Evolutionary conservation across 2,888 invertebrate species (phyloP), one percentile per base, ranked within the genome.

Genomic region (Catocala sponsa): DNA sequence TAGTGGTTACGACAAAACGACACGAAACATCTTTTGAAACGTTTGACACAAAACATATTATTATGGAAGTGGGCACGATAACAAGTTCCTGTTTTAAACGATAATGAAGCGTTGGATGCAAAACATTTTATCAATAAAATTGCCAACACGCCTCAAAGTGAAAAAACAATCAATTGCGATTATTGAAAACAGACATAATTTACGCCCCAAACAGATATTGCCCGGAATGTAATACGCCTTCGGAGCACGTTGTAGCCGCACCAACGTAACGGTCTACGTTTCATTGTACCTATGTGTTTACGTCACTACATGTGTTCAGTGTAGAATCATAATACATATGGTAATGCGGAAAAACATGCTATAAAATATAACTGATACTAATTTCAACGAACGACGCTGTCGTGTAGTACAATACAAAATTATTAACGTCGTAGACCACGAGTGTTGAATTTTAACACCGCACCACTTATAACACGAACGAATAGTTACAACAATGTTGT

Each of bases 41-140:
- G 59, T 59, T 71, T 57, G 46, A 62, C 58, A 65, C 59, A 25
- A 10, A 15, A 6, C 9, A 48, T 48, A 11, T 11, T 48, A 73
- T 66, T 69, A 71, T 76, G 81, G 84, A 84, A 83, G 78, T 74
- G 71, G 59, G 59, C 50, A 62, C 53, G 86, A 87, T 87, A 87
- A 78, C 70, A 58, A 81, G 83, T 86, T 87, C 87, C 87, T 80
- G 87, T 82, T 38, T n/a, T 64, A 38, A 62, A 43, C 63, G 82
- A 81, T 85, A 84, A 78, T 64, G 56, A 60, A 48, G 53, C 62
- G 57, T 32, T 78, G 68, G 65, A 76, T 75, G 79, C 75, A 73
- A 77, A 78, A 74, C 70, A 67, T 70, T 55, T 68, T 70, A 76
- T 78, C 78, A 66, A 71, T 74, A 71, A 75, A 69, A 71, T 71